phyloP scores from a whole-genome alignment of 1,140 invertebrate genomes.

The Tetraneura akinire region DNA sequence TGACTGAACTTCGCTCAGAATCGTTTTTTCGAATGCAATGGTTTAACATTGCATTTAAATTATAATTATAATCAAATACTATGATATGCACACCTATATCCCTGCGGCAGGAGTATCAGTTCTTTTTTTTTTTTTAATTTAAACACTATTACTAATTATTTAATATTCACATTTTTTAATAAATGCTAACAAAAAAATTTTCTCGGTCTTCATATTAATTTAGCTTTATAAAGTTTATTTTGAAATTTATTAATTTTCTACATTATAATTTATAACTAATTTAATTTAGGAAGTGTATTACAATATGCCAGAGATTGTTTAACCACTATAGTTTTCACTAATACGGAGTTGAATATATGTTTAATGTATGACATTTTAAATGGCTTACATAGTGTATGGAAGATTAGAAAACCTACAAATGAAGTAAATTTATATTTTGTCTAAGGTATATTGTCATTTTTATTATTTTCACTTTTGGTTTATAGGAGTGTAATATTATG shows the following conservation, averaged over 20 bases:
- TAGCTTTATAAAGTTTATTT: too few relatives aligned
- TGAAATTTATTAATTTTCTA: not conserved
- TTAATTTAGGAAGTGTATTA: constrained; percentile 40
- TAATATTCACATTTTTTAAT: too few relatives aligned
- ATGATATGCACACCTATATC: too few relatives aligned
- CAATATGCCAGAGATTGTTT: constrained; percentile 44
- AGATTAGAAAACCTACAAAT: constrained; percentile 72
- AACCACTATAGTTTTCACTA: constrained; percentile 61
- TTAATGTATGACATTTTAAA: constrained; percentile 76
- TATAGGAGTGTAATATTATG: constrained; percentile 54
- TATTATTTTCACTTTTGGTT: constrained; percentile 9
- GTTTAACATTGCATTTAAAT: too few relatives aligned
- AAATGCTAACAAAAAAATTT: too few relatives aligned
- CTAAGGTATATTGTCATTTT: not conserved
- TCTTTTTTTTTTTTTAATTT: too few relatives aligned
- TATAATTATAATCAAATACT: too few relatives aligned
- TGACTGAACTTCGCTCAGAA: too few relatives aligned
- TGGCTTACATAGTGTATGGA: constrained; percentile 80
- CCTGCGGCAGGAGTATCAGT: too few relatives aligned
- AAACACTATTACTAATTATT: too few relatives aligned
- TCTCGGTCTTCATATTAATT: too few relatives aligned
- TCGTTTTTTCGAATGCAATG: too few relatives aligned
- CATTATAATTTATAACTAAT: not conserved
- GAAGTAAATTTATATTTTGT: constrained; percentile 52
- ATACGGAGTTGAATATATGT: constrained; percentile 67